Evolutionary conservation across 2,797 vertebrate species (phyloP).

Genomic region (Eospalax fontanierii): DNA sequence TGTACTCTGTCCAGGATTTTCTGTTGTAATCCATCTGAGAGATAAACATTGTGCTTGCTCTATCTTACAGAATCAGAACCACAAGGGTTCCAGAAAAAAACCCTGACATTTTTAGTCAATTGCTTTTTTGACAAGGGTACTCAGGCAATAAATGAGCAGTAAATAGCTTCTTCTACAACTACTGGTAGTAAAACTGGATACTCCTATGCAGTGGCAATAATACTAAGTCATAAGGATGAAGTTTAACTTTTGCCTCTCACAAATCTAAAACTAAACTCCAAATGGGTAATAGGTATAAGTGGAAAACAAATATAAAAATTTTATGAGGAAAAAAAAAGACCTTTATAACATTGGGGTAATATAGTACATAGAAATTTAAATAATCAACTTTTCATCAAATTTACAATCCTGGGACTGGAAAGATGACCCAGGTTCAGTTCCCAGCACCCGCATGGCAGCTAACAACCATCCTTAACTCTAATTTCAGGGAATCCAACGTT

Average conservation of each 20-base stretch:
- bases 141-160: neutral
- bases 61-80: neutral
- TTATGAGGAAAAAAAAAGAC: neutral
- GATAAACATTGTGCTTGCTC: neutral
- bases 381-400: neutral
- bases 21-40: conserved; percentile 45
- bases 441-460: no score
- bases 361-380: neutral
- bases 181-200: neutral
- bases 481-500: no score
- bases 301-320: neutral
- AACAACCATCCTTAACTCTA: no score
- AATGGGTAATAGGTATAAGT: conserved; percentile 7
- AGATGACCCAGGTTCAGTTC: no score
- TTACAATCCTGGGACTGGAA: neutral
- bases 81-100: conserved; percentile 57
- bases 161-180: neutral
- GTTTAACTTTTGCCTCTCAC: neutral
- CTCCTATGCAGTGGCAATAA: neutral
- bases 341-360: neutral
- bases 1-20: conserved; percentile 19
- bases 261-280: conserved; percentile 27
- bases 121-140: conserved; percentile 5
- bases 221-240: neutral
- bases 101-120: neutral